Base-by-base conservation (phyloP, 1,140 invertebrate species). In the Linepithema humile region DNA sequence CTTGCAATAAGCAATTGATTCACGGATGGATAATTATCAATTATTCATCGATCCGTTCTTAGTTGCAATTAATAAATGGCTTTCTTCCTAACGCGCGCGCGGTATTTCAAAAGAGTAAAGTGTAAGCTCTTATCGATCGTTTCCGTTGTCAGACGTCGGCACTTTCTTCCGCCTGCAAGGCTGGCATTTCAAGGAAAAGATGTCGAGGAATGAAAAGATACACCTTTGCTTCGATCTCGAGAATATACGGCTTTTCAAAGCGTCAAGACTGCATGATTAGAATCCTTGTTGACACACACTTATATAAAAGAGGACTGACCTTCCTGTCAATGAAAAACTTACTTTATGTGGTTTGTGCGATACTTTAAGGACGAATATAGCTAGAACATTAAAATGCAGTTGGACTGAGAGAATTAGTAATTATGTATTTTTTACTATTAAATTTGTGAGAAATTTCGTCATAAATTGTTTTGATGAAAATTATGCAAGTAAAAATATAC, bases 161-260 rank as follows among this genome's bases (percentile, higher is more conserved):
- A 67, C 17, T 29, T 78, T 78, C 48, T 29, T 78, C 20, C 40
- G 26, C 17, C 20, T 40, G 45, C 43, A 40, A 40, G 75, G 48
- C 17, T 1, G 38, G n/a, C 45, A 40, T 50, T 70, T 38, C 43
- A 53, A 62, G 57, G 67, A 32, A 64, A 80, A 80, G 65, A 45
- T 85, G 64, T 64, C 64, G 45, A 62, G 64, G 32, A 55, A 85
- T 62, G 82, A 84, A 85, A 69, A 59, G 57, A 57, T 82, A 83
- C 35, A 69, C 57, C 29, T 32, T 32, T 20, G 15, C 64, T 69
- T 80, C 57, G 67, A 60, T 32, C 43, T 15, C 50, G 45, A 2
- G 20, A 26, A 29, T 53, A 59, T 55, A 83, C 38, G 29, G 29
- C 48, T 35, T 69, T 83, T 67, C 60, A 69, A 75, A 59, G 2